Conservation (phyloP, 2,797 vertebrate genomes). For the Tinamus major region DNA sequence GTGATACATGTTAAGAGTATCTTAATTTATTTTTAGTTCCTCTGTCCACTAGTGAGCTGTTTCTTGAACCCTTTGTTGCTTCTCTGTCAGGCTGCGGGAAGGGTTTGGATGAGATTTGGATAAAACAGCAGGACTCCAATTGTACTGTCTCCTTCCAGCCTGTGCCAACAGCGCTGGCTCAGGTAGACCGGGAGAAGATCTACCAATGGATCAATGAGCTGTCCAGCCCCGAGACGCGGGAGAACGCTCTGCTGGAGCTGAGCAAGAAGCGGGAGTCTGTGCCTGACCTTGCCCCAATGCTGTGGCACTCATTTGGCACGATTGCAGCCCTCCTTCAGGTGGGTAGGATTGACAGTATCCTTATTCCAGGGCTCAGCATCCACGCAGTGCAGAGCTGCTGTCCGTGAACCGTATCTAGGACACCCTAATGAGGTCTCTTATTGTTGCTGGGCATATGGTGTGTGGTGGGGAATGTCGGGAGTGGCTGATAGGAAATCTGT, state of each 20-base stretch:
- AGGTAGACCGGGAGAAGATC: slow-evolving; percentile 97
- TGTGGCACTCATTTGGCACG: slow-evolving; percentile 98
- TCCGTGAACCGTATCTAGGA: background rate
- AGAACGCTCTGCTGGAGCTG: slow-evolving; percentile 95
- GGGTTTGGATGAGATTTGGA: background rate
- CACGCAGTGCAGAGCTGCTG: background rate
- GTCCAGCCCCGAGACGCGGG: slow-evolving; percentile 95
- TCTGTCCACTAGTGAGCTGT: accelerated
- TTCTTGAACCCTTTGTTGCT: background rate
- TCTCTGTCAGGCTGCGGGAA: background rate
- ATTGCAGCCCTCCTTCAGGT: slow-evolving; percentile 97
- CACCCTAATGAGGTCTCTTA: background rate
- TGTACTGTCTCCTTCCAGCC: slow-evolving; percentile 81
- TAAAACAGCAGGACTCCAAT: background rate
- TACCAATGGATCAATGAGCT: slow-evolving; percentile 99
- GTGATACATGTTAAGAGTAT: background rate
- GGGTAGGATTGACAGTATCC: background rate
- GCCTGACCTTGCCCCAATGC: slow-evolving; percentile 95
- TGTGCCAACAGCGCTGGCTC: slow-evolving; percentile 94
- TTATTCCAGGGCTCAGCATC: accelerated
- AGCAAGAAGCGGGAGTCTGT: slow-evolving; percentile 98
- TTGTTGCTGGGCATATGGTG: background rate
- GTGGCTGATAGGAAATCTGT: background rate
- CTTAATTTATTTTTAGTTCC: background rate
- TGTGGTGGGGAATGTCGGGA: background rate